These are phyloP conservation scores for Gracilinanus agilis DNA, from an alignment of 2,113 vertebrate genomes.

Conservation along the genomic window DNA sequence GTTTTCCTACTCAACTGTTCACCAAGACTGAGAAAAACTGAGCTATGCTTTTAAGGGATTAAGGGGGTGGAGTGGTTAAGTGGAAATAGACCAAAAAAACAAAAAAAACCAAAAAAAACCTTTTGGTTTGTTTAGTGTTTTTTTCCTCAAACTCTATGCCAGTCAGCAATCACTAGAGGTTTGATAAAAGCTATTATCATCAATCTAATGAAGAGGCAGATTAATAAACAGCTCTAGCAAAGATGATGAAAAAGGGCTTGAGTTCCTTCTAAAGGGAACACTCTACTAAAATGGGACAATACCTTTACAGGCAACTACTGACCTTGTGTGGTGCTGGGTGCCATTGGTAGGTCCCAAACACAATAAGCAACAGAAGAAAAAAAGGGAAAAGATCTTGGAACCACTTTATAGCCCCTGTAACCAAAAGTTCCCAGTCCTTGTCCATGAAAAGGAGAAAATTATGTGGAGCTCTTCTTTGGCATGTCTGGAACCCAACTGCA, in stretches of 20 bases:
- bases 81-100: not conserved
- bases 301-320: not conserved
- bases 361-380: constrained; percentile 25
- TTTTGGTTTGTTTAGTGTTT: not conserved
- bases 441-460: not conserved
- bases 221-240: not conserved
- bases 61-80: not conserved
- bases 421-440: not conserved
- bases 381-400: constrained; percentile 22
- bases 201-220: not conserved
- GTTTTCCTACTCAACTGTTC: not conserved
- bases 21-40: not conserved
- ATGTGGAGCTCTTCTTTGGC: not conserved
- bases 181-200: not conserved
- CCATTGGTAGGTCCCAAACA: constrained; percentile 23
- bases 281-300: constrained; percentile 17
- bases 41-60: not conserved
- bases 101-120: not conserved
- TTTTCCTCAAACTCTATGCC: not conserved
- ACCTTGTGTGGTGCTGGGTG: not conserved
- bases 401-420: not conserved
- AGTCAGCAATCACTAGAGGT: not conserved
- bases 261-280: constrained; percentile 1
- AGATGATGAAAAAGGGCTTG: not conserved
- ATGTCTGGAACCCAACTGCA: not conserved